phyloP scores from a whole-genome alignment of 1,140 invertebrate genomes.

The Apis florea region DNA sequence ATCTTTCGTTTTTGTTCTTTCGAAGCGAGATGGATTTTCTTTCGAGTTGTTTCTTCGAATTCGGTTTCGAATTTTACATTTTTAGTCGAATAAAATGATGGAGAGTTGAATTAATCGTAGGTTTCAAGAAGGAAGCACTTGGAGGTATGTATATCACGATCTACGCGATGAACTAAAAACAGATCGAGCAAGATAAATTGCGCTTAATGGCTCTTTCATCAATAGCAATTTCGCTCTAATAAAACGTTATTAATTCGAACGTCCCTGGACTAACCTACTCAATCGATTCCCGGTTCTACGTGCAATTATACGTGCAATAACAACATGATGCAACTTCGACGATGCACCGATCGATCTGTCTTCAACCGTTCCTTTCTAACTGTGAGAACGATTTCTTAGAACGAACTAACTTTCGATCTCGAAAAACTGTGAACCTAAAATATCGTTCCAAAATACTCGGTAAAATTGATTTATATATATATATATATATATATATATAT shows the following conservation, averaged over 20 bases:
- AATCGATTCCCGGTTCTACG: conserved; percentile 20
- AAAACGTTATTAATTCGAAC: conserved; percentile 24
- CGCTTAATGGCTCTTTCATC: conserved; percentile 34
- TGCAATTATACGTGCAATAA: conserved; percentile 12
- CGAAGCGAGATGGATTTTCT: neutral
- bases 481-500: no score
- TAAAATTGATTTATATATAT: no score
- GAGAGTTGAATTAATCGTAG: neutral
- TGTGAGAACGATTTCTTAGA: neutral
- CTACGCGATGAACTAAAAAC: neutral
- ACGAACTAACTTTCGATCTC: neutral
- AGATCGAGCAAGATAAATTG: conserved; percentile 11
- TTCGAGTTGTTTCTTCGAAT: no score
- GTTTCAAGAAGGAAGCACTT: no score
- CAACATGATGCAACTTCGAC: conserved; percentile 16
- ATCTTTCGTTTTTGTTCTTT: neutral
- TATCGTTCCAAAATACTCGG: no score
- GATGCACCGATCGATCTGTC: neutral
- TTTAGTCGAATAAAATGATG: no score
- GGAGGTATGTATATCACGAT: neutral
- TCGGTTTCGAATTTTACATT: no score
- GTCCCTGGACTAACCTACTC: neutral
- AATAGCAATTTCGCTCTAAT: conserved; percentile 31
- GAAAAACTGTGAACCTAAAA: neutral
- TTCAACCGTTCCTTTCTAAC: neutral